A percentile compares a stretch with the other conserved stretches of the same genome.
Evolutionary conservation across 2,888 invertebrate species (phyloP).

Genomic region (Cosmorhoe ocellata): DNA sequence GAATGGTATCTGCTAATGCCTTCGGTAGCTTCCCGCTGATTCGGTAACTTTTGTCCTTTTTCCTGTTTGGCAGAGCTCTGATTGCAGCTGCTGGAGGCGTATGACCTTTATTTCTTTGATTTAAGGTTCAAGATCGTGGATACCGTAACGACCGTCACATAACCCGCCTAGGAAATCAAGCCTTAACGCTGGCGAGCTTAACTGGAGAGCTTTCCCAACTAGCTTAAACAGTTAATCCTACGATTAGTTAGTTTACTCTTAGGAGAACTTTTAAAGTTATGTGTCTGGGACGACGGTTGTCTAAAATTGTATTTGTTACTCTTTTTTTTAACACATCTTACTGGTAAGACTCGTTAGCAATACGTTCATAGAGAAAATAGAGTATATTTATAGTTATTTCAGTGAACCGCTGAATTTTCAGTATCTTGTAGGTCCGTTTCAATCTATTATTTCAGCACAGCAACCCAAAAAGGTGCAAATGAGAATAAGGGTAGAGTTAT

Average conservation of each 20-base stretch:
- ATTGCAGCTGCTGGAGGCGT: neutral
- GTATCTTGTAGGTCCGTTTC: too few relatives aligned
- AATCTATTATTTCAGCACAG: too few relatives aligned
- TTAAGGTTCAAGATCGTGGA: too few relatives aligned
- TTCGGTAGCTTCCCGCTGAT: constrained; percentile 21
- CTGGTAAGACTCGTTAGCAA: neutral
- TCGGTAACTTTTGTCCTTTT: constrained; percentile 26
- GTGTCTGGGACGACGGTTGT: neutral
- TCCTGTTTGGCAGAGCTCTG: constrained; percentile 1
- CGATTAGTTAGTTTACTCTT: constrained; percentile 16
- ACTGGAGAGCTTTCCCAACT: constrained; percentile 9
- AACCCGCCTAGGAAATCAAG: neutral
- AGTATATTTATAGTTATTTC: too few relatives aligned
- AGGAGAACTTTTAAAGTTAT: constrained; percentile 13
- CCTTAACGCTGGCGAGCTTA: constrained; percentile 1
- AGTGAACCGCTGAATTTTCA: too few relatives aligned
- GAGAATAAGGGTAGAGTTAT: too few relatives aligned
- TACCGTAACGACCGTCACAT: neutral
- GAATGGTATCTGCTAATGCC: constrained; percentile 29
- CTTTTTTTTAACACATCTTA: neutral
- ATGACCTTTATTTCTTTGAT: too few relatives aligned
- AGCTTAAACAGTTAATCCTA: constrained; percentile 15
- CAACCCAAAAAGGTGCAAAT: too few relatives aligned
- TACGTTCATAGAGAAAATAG: too few relatives aligned
- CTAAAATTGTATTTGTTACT: neutral